These are phyloP conservation scores for Taphrorychus bicolor DNA, from an alignment of 2,888 invertebrate species.

Conservation along the genomic window DNA sequence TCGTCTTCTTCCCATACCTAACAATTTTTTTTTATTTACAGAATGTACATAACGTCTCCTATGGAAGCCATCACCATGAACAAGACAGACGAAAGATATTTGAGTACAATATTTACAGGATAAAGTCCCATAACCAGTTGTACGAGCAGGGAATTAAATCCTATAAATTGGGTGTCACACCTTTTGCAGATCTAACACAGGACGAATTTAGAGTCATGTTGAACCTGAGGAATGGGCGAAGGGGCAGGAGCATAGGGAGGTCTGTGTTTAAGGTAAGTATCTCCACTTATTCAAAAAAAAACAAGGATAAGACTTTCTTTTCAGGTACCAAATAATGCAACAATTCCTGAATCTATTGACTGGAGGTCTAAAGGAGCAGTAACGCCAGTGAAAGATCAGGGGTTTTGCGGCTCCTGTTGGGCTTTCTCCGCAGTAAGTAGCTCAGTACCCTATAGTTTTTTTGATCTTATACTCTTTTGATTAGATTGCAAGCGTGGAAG, in stretches of 20 bases:
- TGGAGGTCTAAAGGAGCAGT: conserved; percentile 36
- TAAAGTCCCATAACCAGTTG: conserved; percentile 31
- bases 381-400: conserved; percentile 33
- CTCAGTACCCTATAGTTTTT: not conserved
- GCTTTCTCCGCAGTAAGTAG: conserved; percentile 33
- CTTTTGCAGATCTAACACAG: conserved; percentile 42
- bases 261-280: not conserved
- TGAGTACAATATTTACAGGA: conserved; percentile 29
- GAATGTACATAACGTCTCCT: conserved; percentile 17
- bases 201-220: conserved; percentile 39
- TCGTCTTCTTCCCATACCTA: too few species aligned
- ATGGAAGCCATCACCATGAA: conserved; percentile 28
- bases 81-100: conserved; percentile 27
- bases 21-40: not conserved
- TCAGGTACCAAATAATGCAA: conserved; percentile 13
- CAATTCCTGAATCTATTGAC: conserved; percentile 27
- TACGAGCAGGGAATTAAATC: conserved; percentile 29
- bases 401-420: conserved; percentile 37
- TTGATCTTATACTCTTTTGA: not conserved
- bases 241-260: not conserved
- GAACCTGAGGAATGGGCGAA: conserved; percentile 2
- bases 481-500: conserved; percentile 65
- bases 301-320: not conserved
- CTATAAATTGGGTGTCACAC: conserved; percentile 37
- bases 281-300: not conserved